Conservation (phyloP, 2,113 vertebrate genomes). For the Hymenochirus boettgeri region DNA sequence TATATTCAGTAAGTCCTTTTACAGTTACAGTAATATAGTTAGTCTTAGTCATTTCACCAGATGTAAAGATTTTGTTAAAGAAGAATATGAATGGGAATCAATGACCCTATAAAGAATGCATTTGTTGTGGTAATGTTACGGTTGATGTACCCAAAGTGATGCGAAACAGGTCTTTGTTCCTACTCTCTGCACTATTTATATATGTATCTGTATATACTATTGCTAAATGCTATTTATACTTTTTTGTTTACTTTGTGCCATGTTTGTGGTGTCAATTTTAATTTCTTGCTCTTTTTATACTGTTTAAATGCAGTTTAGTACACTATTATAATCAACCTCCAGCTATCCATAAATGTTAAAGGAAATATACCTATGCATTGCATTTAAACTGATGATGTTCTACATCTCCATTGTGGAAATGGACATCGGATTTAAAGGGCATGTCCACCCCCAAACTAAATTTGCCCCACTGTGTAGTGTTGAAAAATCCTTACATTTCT, state of each 20-base stretch:
- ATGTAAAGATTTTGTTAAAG: too few relatives aligned
- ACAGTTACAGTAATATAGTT: too few relatives aligned
- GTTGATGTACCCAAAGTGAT: neutral
- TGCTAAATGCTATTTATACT: slow-evolving; percentile 35
- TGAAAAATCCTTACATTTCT: too few relatives aligned
- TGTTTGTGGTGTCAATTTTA: slow-evolving; percentile 21
- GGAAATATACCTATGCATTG: slow-evolving; percentile 5
- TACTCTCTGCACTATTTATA: slow-evolving; percentile 30
- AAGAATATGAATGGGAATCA: too few relatives aligned
- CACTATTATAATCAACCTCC: too few relatives aligned
- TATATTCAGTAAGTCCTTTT: too few relatives aligned
- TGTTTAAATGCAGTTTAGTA: neutral
- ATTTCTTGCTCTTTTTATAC: slow-evolving; percentile 25
- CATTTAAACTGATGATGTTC: neutral
- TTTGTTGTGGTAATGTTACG: neutral
- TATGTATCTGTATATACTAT: slow-evolving; percentile 31
- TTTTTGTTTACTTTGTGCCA: slow-evolving; percentile 11
- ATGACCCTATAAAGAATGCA: too few relatives aligned
- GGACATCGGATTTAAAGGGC: too few relatives aligned
- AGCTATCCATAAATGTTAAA: neutral
- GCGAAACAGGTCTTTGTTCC: neutral
- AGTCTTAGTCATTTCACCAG: too few relatives aligned
- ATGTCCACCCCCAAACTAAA: too few relatives aligned
- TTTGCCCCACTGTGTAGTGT: too few relatives aligned
- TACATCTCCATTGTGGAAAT: too few relatives aligned